A percentile compares a stretch with the other conserved stretches of the same genome.
Conservation (phyloP, 2,113 vertebrate genomes). For the Cyanoramphus novaezelandiae region DNA sequence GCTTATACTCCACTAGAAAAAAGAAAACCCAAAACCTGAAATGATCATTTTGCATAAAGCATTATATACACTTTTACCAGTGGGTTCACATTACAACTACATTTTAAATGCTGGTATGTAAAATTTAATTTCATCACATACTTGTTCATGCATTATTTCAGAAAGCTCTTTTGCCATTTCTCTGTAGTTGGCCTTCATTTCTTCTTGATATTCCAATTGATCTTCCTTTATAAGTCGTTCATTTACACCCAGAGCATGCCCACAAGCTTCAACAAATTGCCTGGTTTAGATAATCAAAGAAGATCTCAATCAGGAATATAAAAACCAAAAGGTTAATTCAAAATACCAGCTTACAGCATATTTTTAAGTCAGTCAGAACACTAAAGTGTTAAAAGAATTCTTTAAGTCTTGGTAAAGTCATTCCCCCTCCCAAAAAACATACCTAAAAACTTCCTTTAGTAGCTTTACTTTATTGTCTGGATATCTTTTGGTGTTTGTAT, state of each 20-base stretch:
- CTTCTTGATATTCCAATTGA: conserved; percentile 96
- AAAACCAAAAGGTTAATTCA: background rate
- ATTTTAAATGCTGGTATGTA: background rate
- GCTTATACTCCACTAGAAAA: background rate
- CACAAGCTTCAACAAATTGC: conserved; percentile 97
- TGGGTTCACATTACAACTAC: background rate
- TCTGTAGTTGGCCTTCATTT: conserved; percentile 97
- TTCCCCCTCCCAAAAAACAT: background rate
- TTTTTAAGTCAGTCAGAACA: background rate
- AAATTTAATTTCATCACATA: conserved; percentile 52
- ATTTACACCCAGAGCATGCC: conserved; percentile 90
- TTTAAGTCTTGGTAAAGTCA: background rate
- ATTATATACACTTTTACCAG: background rate
- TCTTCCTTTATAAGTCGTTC: conserved; percentile 97
- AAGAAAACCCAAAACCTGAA: background rate
- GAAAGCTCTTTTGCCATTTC: conserved; percentile 93
- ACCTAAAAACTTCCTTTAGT: conserved; percentile 97
- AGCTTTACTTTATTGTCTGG: conserved; percentile 98
- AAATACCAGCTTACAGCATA: background rate
- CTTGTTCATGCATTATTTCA: conserved; percentile 96
- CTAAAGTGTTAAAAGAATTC: background rate
- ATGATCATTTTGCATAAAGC: background rate
- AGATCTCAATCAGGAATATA: background rate
- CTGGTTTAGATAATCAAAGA: conserved; percentile 68
- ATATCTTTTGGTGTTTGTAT: conserved; percentile 90